Evolutionary conservation across 2,888 invertebrate species (phyloP).

Genomic region (Glaucopsyche alexis): DNA sequence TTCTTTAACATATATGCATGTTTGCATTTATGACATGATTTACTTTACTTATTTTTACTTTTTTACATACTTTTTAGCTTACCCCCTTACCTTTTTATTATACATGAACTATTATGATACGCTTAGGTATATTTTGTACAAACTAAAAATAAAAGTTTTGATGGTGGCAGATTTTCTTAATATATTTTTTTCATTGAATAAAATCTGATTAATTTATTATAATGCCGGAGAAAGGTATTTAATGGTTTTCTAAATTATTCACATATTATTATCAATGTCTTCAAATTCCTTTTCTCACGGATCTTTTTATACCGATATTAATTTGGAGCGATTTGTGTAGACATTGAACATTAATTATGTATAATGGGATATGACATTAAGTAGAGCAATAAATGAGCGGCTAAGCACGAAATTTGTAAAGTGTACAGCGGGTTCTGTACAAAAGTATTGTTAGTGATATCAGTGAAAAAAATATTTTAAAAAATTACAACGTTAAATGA

Average conservation of each 20-base stretch:
- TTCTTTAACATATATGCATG: no score
- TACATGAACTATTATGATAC: no score
- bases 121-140: no score
- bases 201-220: neutral
- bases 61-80: neutral
- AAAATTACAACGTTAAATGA: neutral
- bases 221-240: neutral
- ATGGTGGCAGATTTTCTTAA: no score
- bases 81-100: no score
- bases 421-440: neutral
- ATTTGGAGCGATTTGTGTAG: neutral
- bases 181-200: no score
- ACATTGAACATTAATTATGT: neutral
- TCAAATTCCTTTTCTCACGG: neutral
- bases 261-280: neutral
- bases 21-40: neutral
- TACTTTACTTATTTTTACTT: no score
- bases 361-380: conserved; percentile 4
- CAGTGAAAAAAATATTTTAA: neutral
- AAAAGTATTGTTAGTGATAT: neutral
- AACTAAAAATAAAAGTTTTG: no score
- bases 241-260: neutral
- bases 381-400: neutral
- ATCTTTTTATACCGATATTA: neutral
- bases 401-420: neutral